Evolutionary conservation across 2,888 invertebrate species (phyloP).

Genomic region (Watsonalla cultraria): DNA sequence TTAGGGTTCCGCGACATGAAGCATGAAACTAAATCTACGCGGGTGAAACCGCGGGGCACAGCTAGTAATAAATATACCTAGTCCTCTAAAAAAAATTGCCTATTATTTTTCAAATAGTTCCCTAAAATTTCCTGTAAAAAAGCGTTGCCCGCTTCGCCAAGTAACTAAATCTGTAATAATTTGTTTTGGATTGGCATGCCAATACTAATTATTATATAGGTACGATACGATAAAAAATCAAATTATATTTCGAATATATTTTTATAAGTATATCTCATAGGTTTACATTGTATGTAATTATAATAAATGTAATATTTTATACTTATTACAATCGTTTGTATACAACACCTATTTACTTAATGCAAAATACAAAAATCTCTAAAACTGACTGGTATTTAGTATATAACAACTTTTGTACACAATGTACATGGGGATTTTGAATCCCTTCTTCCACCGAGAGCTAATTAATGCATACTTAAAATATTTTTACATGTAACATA

Average conservation of each 20-base stretch:
- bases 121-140: too few species aligned
- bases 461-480: slow-evolving; percentile 26
- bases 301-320: slow-evolving; percentile 19
- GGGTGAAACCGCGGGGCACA: too few species aligned
- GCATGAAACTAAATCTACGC: too few species aligned
- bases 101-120: too few species aligned
- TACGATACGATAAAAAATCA: slow-evolving; percentile 12
- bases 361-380: slow-evolving; percentile 43
- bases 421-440: slow-evolving; percentile 12
- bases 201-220: too few species aligned
- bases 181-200: too few species aligned
- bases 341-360: slow-evolving; percentile 30
- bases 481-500: background rate
- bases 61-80: too few species aligned
- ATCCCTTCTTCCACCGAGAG: slow-evolving; percentile 46
- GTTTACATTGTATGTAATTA: slow-evolving; percentile 6
- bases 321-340: slow-evolving; percentile 20
- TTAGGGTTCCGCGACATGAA: too few species aligned
- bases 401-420: slow-evolving; percentile 29
- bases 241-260: slow-evolving; percentile 16
- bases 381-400: slow-evolving; percentile 59
- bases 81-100: too few species aligned
- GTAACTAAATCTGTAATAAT: too few species aligned
- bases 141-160: too few species aligned
- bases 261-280: slow-evolving; percentile 12